Conservation (phyloP, 2,888 invertebrate genomes). For the Tenthredo notha region DNA sequence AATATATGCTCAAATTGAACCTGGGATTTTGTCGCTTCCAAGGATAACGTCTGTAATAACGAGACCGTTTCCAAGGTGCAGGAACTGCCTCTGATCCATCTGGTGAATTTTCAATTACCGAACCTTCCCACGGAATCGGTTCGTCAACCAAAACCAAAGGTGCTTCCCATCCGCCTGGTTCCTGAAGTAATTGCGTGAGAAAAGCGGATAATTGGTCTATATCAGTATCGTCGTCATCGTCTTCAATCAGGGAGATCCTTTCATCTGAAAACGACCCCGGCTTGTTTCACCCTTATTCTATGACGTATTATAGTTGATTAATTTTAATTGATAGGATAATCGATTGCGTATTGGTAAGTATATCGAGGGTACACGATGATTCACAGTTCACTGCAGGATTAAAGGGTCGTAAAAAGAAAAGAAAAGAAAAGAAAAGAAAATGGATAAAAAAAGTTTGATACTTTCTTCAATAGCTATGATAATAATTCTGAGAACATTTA, state of each 20-base stretch:
- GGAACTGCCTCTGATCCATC: conserved; percentile 55
- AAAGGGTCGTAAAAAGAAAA: too few species aligned
- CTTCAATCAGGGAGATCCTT: conserved; percentile 57
- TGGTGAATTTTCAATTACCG: conserved; percentile 24
- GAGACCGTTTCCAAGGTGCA: conserved; percentile 78
- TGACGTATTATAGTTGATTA: neutral
- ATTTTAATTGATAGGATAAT: neutral
- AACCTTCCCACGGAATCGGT: conserved; percentile 48
- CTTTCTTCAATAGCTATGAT: too few species aligned
- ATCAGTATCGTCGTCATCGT: conserved; percentile 60
- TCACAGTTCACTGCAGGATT: too few species aligned
- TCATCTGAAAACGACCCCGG: conserved; percentile 54
- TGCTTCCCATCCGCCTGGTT: conserved; percentile 60
- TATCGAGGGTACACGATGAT: too few species aligned
- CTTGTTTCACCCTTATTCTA: neutral
- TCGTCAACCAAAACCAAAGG: conserved; percentile 63
- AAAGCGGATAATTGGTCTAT: conserved; percentile 59
- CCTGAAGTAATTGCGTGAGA: conserved; percentile 60
- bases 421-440: too few species aligned
- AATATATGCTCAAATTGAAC: conserved; percentile 69
- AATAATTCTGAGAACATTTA: neutral
- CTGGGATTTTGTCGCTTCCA: conserved; percentile 82
- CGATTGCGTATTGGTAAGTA: neutral
- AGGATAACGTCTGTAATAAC: conserved; percentile 83
- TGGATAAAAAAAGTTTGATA: too few species aligned